phyloP scores from a whole-genome alignment of 1,140 invertebrate species.

The Caenorhabditis inopinata region DNA sequence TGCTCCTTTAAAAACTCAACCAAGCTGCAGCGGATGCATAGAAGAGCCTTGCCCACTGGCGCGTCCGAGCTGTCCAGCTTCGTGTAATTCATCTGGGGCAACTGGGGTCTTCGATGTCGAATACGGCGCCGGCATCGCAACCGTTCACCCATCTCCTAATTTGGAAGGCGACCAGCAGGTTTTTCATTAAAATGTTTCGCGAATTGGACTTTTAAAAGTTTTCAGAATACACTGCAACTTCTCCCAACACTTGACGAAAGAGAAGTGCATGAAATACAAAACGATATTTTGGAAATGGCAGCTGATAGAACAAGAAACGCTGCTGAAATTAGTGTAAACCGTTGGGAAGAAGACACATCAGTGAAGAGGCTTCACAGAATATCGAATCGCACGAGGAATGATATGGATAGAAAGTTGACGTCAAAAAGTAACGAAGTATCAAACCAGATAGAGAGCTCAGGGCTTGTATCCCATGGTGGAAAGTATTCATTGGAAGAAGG shows the following conservation, averaged over 20 bases:
- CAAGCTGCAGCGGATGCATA: conserved; percentile 27
- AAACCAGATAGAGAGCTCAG: neutral
- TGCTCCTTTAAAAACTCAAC: conserved; percentile 18
- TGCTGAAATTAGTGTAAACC: neutral
- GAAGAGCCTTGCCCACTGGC: conserved; percentile 34
- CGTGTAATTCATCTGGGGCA: neutral
- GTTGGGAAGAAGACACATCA: neutral
- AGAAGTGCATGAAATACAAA: neutral
- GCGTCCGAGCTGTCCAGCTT: conserved; percentile 5
- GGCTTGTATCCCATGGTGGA: too few species aligned
- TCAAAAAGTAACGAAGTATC: neutral
- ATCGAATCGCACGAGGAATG: neutral
- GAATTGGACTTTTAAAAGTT: neutral
- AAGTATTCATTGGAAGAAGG: neutral
- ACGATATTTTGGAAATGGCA: neutral
- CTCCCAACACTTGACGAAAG: neutral
- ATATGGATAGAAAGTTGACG: neutral
- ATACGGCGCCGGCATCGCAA: neutral
- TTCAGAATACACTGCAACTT: neutral
- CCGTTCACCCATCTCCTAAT: neutral
- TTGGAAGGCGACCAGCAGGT: conserved; percentile 11
- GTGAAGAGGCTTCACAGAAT: neutral
- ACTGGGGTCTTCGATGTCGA: neutral
- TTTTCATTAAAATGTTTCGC: neutral
- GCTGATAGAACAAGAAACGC: neutral